Evolutionary conservation across 2,797 vertebrate genomes (phyloP), one percentile per base, ranked within the genome.

Genomic region (Sternotherus odoratus): DNA sequence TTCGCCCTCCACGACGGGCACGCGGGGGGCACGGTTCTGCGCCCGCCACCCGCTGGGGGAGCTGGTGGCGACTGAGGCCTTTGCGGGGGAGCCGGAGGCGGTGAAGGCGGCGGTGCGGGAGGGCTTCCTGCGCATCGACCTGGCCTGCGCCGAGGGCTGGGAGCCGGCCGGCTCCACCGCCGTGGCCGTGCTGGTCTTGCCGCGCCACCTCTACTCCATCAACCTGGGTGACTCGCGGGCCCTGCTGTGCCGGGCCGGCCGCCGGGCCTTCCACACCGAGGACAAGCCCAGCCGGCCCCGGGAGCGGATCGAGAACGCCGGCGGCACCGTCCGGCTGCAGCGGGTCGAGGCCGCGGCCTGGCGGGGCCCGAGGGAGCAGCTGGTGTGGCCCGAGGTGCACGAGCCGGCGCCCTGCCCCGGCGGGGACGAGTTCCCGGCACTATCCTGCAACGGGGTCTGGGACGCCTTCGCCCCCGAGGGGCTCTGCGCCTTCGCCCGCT

Each of bases 371-470:
- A 98, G 98, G 0, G 98, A 98, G 96, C 98, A 99, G 94, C 98
- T 98, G 5, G 98, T 99, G 87, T 99, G 99, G 94, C 98, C 98
- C 0, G 98, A 99, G 89, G 98, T 99, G 86, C 98, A 98, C 1
- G 97, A 98, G 83, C 77, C 99, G 95, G 96, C 97, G 91, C 98
- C 98, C 75, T 82, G 19, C 57, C 97, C 95, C 0, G 92, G 95
- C 0, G 92, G 96, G 56, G 99, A 99, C 3, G 98, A 99, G 97
- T 99, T 99, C 91, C 86, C 99, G 28, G 97, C 99, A 82, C 95
- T 98, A 92, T 98, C 98, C 5, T 99, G 98, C 7, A 98, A 99
- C 1, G 98, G 98, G 0, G 98, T 99, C 60, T 99, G 98, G 98
- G 99, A 99, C 10, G 97, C 98, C 86, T 98, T 98, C 24, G 97